phyloP scores from a whole-genome alignment of 2,113 vertebrate genomes.

The Zingel zingel region DNA sequence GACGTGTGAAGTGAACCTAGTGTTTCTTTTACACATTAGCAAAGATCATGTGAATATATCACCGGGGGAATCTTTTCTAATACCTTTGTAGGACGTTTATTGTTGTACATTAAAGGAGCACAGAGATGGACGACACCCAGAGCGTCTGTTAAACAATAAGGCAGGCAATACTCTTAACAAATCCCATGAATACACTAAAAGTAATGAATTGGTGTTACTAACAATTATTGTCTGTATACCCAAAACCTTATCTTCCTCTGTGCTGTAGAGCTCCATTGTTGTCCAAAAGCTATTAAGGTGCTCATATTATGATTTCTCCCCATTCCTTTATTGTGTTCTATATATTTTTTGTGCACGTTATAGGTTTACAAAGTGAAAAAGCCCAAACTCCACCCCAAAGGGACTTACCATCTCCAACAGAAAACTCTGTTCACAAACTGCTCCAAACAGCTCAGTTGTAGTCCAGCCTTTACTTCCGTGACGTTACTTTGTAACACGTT shows the following conservation, averaged over 20 bases:
- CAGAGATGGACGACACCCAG: not conserved
- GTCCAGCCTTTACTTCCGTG: no score
- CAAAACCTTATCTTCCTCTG: not conserved
- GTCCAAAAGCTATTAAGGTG: not conserved
- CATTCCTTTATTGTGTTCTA: no score
- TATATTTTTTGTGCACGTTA: no score
- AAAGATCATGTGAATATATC: not conserved
- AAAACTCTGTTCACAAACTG: no score
- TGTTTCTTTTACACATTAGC: slow-evolving; percentile 12
- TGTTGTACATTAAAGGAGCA: not conserved
- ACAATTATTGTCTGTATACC: slow-evolving; percentile 1
- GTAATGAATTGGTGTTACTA: slow-evolving; percentile 1
- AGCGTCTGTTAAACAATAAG: not conserved
- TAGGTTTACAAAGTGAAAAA: no score
- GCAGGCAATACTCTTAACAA: not conserved
- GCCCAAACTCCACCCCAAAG: no score
- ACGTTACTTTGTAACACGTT: no score
- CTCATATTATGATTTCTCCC: no score
- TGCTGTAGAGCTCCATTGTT: not conserved
- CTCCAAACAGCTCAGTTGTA: no score
- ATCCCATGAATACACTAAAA: slow-evolving; percentile 11
- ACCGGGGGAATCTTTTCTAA: not conserved
- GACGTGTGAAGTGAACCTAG: not conserved
- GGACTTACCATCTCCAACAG: no score
- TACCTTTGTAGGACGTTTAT: not conserved